Base-by-base conservation (phyloP, 2,888 invertebrate species). In the Sarcophaga caerulescens region DNA sequence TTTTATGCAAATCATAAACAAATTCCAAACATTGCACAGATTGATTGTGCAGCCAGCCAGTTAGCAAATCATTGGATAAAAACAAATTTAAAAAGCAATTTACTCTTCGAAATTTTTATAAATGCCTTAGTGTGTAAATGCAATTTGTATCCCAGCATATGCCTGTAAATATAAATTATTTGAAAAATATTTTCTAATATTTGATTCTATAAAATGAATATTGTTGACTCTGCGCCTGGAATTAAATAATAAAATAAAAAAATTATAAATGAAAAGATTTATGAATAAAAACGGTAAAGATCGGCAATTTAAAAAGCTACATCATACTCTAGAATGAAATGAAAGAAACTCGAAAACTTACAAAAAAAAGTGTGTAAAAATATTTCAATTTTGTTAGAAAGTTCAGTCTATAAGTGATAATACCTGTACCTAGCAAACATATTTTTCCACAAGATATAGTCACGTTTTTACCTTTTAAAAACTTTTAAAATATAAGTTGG, bases 81-180 rank as follows among this genome's bases (percentile, higher is more conserved):
- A 80, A 45, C n/a, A 45, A 80, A 73, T 80, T 79, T 73, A 45
- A 80, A 73, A 80, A 65, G 45, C 71, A 73, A 79, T 79, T 78
- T 70, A 63, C 11, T 70, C 62, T 70, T 79, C 35, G 6, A 71
- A 79, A 71, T 71, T 47, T 77, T 14, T 60, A 21, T 35, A 21
- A 17, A 57, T 59, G 8, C 4, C 45, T 19, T 23, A 14, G 10
- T 57, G 57, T 59, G 14, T 65, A 44, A 21, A 3, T 63, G 44
- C 2, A 25, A 2, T 23, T 19, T 47, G 6, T 21, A 3, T 47
- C 0, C 8, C 14, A 21, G 44, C 57, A 71, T 57, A 52, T 71
- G n/a, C 17, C 63, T 73, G 45, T 19, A n/a, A 63, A 12, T 65
- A 11, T 35, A 10, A 35, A 68, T 47, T 60, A 66, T 81, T 68